phyloP scores from a whole-genome alignment of 2,113 vertebrate species.

The Alligator mississippiensis region DNA sequence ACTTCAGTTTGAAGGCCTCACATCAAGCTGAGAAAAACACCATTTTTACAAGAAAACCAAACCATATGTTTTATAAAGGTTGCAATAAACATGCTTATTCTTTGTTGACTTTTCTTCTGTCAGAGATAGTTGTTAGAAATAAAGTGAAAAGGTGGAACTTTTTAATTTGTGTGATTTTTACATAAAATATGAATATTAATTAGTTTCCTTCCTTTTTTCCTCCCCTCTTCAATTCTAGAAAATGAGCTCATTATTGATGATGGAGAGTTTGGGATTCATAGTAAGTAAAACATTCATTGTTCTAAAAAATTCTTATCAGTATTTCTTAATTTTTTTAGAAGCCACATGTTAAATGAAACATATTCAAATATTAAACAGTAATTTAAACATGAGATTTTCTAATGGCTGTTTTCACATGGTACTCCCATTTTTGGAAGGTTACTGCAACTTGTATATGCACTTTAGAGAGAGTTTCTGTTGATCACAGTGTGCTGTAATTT shows the following conservation, averaged over 20 bases:
- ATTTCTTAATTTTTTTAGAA: not conserved
- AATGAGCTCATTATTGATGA: constrained; percentile 83
- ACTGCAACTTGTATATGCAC: too few relatives aligned
- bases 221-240: constrained; percentile 83
- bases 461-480: not conserved
- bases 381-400: not conserved
- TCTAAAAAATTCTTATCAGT: not conserved
- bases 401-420: not conserved
- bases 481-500: not conserved
- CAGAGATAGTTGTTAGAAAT: constrained; percentile 22
- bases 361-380: not conserved
- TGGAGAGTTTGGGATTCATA: constrained; percentile 90
- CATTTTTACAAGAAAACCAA: not conserved
- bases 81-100: constrained; percentile 73
- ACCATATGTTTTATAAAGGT: constrained; percentile 10
- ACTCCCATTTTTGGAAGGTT: not conserved
- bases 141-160: constrained; percentile 34
- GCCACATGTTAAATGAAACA: not conserved
- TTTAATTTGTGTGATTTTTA: constrained; percentile 30
- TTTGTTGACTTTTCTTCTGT: constrained; percentile 34
- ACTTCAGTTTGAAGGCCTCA: not conserved
- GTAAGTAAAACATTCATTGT: constrained; percentile 83
- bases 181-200: constrained; percentile 53
- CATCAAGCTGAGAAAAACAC: not conserved
- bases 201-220: constrained; percentile 45